These are phyloP conservation scores for Calidris pugnax DNA, from an alignment of 2,113 vertebrate genomes.

Conservation along the genomic window DNA sequence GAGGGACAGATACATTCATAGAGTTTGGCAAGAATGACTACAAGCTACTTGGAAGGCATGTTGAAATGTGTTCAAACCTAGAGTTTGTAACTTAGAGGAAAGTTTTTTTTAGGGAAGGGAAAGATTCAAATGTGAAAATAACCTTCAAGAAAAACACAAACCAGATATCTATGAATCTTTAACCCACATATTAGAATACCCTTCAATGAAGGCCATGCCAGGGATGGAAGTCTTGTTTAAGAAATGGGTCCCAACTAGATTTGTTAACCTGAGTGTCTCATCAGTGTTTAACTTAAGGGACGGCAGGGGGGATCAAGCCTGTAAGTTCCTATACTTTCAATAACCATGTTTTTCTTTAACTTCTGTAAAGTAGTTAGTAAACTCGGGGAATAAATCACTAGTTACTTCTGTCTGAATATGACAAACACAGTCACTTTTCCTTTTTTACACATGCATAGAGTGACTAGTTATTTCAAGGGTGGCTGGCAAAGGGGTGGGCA, in stretches of 20 bases:
- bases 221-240: not conserved
- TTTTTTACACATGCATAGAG: not conserved
- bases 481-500: not conserved
- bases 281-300: not conserved
- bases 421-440: not conserved
- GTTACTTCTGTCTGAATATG: not conserved
- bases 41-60: not conserved
- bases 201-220: not conserved
- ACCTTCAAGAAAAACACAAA: not conserved
- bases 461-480: not conserved
- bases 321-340: not conserved
- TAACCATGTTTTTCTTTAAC: not conserved
- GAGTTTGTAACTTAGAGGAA: not conserved
- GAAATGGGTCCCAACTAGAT: not conserved
- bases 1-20: not conserved
- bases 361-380: not conserved
- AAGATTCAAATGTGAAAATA: not conserved
- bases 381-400: not conserved
- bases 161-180: not conserved
- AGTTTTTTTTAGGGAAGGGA: not conserved
- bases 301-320: not conserved
- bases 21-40: not conserved
- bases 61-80: not conserved
- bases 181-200: not conserved
- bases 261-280: not conserved